Conservation (phyloP, 2,113 vertebrate species). For the Panthera uncia region DNA sequence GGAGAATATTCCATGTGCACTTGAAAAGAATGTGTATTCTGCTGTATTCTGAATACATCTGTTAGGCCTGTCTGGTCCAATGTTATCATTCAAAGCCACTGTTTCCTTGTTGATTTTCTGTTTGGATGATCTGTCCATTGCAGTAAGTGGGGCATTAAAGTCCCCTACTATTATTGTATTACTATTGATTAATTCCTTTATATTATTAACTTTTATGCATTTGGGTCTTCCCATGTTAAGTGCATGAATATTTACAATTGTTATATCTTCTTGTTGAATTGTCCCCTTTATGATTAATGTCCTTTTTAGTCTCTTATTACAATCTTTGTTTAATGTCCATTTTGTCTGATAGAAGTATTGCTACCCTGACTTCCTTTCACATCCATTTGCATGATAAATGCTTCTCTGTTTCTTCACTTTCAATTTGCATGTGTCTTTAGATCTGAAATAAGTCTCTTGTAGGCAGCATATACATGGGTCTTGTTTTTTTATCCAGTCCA, state of each 20-base stretch:
- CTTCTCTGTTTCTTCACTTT: background rate
- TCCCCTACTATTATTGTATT: background rate
- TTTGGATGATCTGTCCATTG: background rate
- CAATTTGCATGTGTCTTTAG: background rate
- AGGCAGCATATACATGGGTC: background rate
- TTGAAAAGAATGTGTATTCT: background rate
- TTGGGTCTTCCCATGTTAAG: background rate
- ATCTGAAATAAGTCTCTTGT: background rate
- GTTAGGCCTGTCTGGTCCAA: background rate
- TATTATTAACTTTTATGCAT: background rate
- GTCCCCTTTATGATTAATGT: background rate
- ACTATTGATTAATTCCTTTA: background rate
- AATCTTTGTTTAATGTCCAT: background rate
- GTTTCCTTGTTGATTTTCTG: background rate
- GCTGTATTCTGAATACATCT: background rate
- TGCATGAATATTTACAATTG: background rate
- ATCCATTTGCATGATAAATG: background rate
- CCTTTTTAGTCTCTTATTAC: background rate
- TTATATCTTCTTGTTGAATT: background rate
- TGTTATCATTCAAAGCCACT: background rate
- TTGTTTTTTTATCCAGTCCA: background rate
- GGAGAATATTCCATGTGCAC: background rate
- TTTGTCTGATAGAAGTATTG: background rate
- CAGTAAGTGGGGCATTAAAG: background rate
- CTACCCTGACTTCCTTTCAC: background rate